Evolutionary conservation across 2,797 vertebrate species (phyloP), one percentile per base, ranked within the genome.

Genomic region (Paramormyrops hopkinsi): DNA sequence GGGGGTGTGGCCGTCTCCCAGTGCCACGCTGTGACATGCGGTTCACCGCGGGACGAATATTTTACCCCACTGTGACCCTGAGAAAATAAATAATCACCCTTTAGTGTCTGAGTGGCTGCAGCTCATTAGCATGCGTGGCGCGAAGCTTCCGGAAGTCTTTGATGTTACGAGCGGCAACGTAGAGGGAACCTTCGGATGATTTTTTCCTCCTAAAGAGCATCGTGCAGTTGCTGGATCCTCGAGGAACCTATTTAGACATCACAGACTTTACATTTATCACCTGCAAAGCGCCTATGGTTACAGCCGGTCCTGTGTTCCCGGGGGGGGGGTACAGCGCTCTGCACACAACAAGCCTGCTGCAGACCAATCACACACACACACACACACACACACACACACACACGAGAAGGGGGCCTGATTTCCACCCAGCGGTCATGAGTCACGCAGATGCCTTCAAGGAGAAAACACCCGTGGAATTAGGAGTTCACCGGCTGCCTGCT

Each of bases 211-310:
- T n/a, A 83, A 48, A 44, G 79, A 48, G 44, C 79, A 48, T 76
- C 9, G 69, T 76, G 69, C 12, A 37, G 69, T 76, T 76, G 29
- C 69, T 76, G 69, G 69, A 41, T 76, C 69, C 69, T 76, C 14
- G 33, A 76, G 33, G 69, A 76, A 76, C 69, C 69, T 76, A 76
- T 76, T 76, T 76, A 41, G 69, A 76, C 69, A 76, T 76, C 69
- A 76, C 33, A 76, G 69, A 41, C 33, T 19, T 76, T 76, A 76
- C 69, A 76, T 76, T 76, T 76, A 76, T 76, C 14, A 76, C 69
- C 69, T 4, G 69, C 29, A 76, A 19, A 76, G 12, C 1, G 69
- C 69, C 33, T 37, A 14, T 76, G 33, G 69, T 33, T 76, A 76
- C 69, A 76, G 69, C 33, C 29, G 2, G 69, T 14, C 29, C 33